Evolutionary conservation across 2,113 vertebrate genomes (phyloP), one percentile per base, ranked within the genome.

Genomic region (Rhombomys opimus): DNA sequence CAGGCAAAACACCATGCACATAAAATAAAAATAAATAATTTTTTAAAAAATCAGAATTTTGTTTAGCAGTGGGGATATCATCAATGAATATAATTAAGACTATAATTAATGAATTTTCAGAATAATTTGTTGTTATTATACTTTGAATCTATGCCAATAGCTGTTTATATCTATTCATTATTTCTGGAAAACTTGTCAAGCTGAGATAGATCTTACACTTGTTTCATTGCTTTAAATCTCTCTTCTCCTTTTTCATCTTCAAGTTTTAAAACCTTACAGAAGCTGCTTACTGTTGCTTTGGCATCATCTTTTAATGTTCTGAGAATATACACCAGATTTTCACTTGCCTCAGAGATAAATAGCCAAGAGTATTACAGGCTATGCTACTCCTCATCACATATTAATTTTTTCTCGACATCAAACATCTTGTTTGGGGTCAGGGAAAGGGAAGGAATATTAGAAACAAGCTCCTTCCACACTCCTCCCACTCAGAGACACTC

Each of bases 161-260:
- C 95, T 99, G 99, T 97, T 99, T 99, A 98, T 99, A 99, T 98
- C 99, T 99, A 98, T 99, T 99, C 99, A 99, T 99, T 99, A 99
- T 99, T 99, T 99, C 99, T 97, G 99, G 99, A 97, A 99, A 99
- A 98, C 99, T 99, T 96, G 99, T 99, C 99, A 46, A 98, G 98
- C 99, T 99, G 98, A 99, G 99, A 98, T 99, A 99, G 98, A 99
- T 99, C 98, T 99, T 99, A 98, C 99, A 99, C 99, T 98, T 99
- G 99, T 98, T 99, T 99, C 97, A 99, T 98, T 96, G 99, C 99
- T 99, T 99, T 99, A 98, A 99, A 99, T 93, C 99, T 99, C 99
- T 99, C 99, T 98, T 99, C 99, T 98, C 18, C 99, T 99, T 97
- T 99, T 98, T 99, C 99, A 94, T 99, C 99, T 98, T 99, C 99